Evolutionary conservation across 2,797 vertebrate genomes (phyloP).

Genomic region (Ptychadena robeensis): DNA sequence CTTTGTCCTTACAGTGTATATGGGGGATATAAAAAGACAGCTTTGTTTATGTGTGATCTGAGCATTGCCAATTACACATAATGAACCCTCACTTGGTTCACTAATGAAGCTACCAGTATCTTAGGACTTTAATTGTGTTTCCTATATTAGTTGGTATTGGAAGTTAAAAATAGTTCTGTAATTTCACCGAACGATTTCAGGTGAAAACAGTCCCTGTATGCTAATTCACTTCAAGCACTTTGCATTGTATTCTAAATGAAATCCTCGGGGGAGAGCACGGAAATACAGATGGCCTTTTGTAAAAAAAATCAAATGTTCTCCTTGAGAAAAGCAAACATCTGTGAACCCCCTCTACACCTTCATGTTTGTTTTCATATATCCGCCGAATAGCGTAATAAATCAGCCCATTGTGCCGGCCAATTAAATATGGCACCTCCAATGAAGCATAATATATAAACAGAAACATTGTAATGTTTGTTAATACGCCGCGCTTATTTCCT

Average conservation of each 20-base stretch:
- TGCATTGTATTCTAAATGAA: not conserved
- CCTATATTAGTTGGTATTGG: not conserved
- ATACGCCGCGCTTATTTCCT: not conserved
- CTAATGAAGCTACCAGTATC: not conserved
- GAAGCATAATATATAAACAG: conserved; percentile 4
- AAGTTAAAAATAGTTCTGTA: not conserved
- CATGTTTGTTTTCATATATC: conserved; percentile 27
- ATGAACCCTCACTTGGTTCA: no score
- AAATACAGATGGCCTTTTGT: conserved; percentile 31
- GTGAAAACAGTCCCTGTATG: not conserved
- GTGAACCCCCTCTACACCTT: conserved; percentile 3
- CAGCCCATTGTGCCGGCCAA: conserved; percentile 14
- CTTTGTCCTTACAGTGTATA: no score
- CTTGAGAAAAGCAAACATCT: conserved; percentile 30
- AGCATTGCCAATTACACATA: no score
- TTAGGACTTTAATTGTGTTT: not conserved
- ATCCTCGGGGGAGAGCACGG: conserved; percentile 10
- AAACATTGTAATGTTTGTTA: not conserved
- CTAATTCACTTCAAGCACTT: conserved; percentile 1
- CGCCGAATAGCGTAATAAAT: not conserved
- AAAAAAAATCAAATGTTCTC: conserved; percentile 2
- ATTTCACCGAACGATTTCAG: conserved; percentile 3
- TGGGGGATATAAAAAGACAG: no score
- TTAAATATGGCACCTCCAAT: conserved; percentile 15
- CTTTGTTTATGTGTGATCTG: no score